phyloP scores from a whole-genome alignment of 2,888 invertebrate species.

The Lepidocyrtoides sp. region DNA sequence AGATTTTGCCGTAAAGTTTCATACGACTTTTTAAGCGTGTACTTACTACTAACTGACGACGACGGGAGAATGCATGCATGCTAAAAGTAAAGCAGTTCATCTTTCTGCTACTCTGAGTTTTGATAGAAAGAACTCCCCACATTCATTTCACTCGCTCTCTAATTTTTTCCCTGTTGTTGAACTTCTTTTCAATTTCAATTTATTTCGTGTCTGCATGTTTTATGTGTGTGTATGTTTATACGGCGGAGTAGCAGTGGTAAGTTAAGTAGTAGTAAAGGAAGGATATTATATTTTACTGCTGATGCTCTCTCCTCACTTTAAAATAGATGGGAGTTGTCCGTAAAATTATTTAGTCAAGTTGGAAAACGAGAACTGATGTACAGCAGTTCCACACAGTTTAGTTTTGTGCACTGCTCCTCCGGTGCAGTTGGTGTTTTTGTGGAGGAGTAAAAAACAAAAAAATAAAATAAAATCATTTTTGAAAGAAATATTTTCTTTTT shows the following conservation, averaged over 20 bases:
- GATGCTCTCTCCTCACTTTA: conserved; percentile 18
- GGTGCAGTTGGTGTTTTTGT: conserved; percentile 50
- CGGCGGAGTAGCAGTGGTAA: neutral
- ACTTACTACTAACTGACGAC: conserved; percentile 11
- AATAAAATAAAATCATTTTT: neutral
- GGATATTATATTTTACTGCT: conserved; percentile 32
- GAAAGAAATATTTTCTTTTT: neutral
- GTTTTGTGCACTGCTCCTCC: conserved; percentile 51
- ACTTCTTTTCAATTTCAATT: conserved; percentile 65
- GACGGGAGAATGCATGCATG: neutral
- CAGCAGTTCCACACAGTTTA: conserved; percentile 21
- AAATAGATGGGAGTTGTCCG: conserved; percentile 59
- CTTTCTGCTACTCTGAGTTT: conserved; percentile 17
- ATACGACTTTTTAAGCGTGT: conserved; percentile 10
- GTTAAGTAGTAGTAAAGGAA: neutral
- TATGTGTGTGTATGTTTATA: neutral
- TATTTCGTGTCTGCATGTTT: conserved; percentile 37
- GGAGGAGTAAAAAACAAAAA: conserved; percentile 38
- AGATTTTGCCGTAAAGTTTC: conserved; percentile 47
- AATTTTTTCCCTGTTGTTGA: conserved; percentile 34
- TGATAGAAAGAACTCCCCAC: conserved; percentile 42
- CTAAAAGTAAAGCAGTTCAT: conserved; percentile 54
- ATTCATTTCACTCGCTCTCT: conserved; percentile 28
- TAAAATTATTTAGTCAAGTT: neutral
- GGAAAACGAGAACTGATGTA: neutral